Percentiles rank a stretch among this genome's conserved stretches.
These are phyloP conservation scores for Pseudoips prasinana DNA, from an alignment of 2,888 invertebrate species.

Conservation along the genomic window DNA sequence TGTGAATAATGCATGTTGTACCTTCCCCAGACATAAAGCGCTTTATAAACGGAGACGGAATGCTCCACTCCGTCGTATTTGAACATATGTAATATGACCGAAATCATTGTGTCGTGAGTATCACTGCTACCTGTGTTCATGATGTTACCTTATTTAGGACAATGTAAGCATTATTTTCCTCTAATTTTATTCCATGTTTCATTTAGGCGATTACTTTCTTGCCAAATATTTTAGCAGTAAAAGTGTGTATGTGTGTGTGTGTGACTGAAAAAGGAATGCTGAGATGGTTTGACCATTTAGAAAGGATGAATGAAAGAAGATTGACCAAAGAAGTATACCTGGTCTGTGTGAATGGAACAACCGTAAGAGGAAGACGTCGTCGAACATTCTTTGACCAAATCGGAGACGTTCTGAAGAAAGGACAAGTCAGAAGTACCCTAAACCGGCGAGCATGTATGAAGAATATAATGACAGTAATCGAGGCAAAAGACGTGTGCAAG, in stretches of 20 bases:
- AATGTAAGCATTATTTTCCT: slow-evolving; percentile 4
- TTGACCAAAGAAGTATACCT: no score
- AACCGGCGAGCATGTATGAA: no score
- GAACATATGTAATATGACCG: slow-evolving; percentile 25
- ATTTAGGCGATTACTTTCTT: slow-evolving; percentile 6
- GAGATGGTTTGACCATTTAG: no score
- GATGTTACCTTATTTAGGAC: slow-evolving; percentile 6
- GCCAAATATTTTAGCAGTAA: slow-evolving; percentile 26
- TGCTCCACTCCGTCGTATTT: slow-evolving; percentile 37
- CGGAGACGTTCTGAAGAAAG: no score
- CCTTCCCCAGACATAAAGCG: slow-evolving; percentile 41
- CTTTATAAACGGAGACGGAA: slow-evolving; percentile 43
- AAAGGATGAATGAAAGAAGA: no score
- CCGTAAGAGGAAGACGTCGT: no score
- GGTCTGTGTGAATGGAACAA: no score
- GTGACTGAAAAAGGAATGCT: no score
- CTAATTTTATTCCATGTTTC: slow-evolving; percentile 3
- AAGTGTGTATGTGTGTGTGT: slow-evolving; percentile 15
- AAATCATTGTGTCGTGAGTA: slow-evolving; percentile 21
- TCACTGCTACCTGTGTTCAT: slow-evolving; percentile 15
- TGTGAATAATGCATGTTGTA: slow-evolving; percentile 48
- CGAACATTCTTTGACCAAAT: no score
- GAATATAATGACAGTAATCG: no score
- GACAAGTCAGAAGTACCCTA: no score
- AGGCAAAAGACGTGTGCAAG: no score